Evolutionary conservation across 2,113 vertebrate species (phyloP).

Genomic region (Axis porcinus): DNA sequence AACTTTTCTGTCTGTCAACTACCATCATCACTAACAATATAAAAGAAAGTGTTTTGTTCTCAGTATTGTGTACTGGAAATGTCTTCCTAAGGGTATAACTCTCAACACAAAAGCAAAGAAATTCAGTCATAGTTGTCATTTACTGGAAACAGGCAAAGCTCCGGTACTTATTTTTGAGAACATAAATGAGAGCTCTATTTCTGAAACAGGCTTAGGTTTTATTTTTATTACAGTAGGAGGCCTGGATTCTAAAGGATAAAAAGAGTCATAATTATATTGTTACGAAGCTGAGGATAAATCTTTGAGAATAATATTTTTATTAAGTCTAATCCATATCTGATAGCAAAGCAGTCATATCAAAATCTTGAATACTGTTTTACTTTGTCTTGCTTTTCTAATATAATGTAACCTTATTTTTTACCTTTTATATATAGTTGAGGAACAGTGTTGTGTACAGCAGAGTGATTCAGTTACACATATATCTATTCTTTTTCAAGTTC

Average conservation of each 20-base stretch:
- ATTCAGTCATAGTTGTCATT: constrained; percentile 13
- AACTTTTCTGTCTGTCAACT: neutral
- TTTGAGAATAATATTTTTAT: neutral
- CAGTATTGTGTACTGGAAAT: neutral
- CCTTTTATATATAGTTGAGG: neutral
- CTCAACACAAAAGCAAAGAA: constrained; percentile 14
- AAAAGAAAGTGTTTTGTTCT: neutral
- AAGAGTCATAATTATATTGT: constrained; percentile 11
- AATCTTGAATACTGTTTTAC: neutral
- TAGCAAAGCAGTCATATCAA: neutral
- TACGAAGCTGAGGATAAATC: neutral
- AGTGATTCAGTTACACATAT: neutral
- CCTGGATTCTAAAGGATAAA: constrained; percentile 38
- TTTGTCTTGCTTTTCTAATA: neutral
- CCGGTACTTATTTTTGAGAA: constrained; percentile 37
- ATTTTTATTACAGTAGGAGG: constrained; percentile 35
- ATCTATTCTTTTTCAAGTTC: neutral
- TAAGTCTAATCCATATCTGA: neutral
- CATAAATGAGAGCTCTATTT: constrained; percentile 30
- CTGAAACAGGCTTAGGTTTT: constrained; percentile 40
- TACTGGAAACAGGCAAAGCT: neutral
- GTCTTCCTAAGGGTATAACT: constrained; percentile 6
- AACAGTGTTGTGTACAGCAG: neutral
- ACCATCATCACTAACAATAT: neutral
- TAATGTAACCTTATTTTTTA: neutral